phyloP scores from a whole-genome alignment of 2,113 vertebrate genomes.

The Thymallus thymallus region DNA sequence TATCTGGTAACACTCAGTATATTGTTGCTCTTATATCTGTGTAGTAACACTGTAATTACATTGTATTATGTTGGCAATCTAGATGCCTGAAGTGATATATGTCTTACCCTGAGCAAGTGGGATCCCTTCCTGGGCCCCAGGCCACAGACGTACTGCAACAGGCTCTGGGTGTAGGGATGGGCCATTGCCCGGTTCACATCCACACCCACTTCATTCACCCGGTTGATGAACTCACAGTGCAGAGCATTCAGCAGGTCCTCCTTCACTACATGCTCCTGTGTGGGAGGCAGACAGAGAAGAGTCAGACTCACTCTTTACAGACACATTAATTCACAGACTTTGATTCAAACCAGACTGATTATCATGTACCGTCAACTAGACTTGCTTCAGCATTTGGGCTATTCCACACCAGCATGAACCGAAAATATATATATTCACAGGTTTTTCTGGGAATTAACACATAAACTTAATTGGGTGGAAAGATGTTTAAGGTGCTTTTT shows the following conservation, averaged over 20 bases:
- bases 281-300: not conserved
- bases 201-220: slow-evolving; percentile 97
- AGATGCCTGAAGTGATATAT: not conserved
- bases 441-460: too few relatives aligned
- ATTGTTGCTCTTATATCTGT: too few relatives aligned
- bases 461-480: too few relatives aligned
- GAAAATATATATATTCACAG: too few relatives aligned
- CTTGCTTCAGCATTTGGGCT: too few relatives aligned
- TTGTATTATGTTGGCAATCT: too few relatives aligned
- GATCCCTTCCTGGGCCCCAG: slow-evolving; percentile 93
- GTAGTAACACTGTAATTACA: too few relatives aligned
- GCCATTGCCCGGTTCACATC: slow-evolving; percentile 95
- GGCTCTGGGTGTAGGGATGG: slow-evolving; percentile 93
- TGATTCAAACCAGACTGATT: not conserved
- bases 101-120: slow-evolving; percentile 89
- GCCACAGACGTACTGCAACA: slow-evolving; percentile 95
- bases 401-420: too few relatives aligned
- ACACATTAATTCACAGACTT: too few relatives aligned
- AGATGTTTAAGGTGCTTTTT: too few relatives aligned
- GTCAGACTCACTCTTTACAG: not conserved
- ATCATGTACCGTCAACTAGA: not conserved
- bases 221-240: slow-evolving; percentile 96
- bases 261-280: slow-evolving; percentile 94
- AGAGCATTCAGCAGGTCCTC: slow-evolving; percentile 91
- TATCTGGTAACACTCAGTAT: too few relatives aligned